These are phyloP conservation scores for Agrotis ipsilon DNA, from an alignment of 2,888 invertebrate species.

Conservation along the genomic window DNA sequence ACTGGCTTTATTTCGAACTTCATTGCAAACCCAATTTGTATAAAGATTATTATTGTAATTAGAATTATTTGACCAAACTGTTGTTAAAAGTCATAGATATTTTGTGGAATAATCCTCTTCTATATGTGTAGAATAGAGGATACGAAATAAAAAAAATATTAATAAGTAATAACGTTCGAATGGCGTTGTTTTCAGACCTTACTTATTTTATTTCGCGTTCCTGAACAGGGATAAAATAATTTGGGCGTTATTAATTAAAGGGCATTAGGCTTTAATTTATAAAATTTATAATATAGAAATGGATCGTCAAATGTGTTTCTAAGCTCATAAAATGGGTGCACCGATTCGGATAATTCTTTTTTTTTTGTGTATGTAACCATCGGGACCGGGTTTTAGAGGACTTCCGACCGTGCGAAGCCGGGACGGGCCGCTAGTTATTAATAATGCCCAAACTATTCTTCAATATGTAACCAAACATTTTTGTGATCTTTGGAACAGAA, in stretches of 20 bases:
- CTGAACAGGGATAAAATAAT: too few relatives aligned
- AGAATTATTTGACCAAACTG: conserved; percentile 52
- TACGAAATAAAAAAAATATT: not conserved
- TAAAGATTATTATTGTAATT: conserved; percentile 11
- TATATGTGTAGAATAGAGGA: not conserved
- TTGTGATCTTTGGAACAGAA: conserved; percentile 50
- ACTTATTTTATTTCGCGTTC: not conserved
- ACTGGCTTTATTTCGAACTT: too few relatives aligned
- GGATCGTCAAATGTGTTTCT: too few relatives aligned
- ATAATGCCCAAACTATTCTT: not conserved
- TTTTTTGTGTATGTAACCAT: too few relatives aligned
- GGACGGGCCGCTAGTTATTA: not conserved
- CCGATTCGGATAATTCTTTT: too few relatives aligned
- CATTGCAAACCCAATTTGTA: conserved; percentile 21
- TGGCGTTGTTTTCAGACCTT: too few relatives aligned
- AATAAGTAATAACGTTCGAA: not conserved
- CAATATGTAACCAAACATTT: conserved; percentile 26
- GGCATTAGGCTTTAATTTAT: too few relatives aligned
- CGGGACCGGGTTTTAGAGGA: too few relatives aligned
- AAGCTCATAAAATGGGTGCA: too few relatives aligned
- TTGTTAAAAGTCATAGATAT: conserved; percentile 32
- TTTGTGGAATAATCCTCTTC: not conserved
- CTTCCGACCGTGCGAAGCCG: too few relatives aligned
- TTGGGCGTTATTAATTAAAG: not conserved
- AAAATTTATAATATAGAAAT: too few relatives aligned